Base-by-base conservation (phyloP, 2,888 invertebrate genomes). In the Sceliomorpha sp. region DNA sequence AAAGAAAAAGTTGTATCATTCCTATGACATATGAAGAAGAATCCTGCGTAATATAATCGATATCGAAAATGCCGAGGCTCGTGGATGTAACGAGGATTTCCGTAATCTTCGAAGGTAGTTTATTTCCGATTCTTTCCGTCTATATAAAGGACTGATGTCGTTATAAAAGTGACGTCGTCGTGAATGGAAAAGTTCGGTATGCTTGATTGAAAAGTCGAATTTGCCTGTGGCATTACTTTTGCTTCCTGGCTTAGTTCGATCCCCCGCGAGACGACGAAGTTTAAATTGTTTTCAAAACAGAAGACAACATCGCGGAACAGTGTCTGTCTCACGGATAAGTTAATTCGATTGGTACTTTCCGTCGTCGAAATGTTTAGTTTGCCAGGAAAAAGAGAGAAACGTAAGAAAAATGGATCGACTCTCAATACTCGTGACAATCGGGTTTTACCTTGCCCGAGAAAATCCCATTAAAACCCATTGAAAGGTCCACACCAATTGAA, bases 221-320 rank as follows among this genome's bases (percentile, higher is more conserved):
- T 20, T 20, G 20, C 20, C 5, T 4, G 20, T 20, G 20, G 5
- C 20, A 20, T 20, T 20, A 20, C 20, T 20, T 20, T 20, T 29
- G 29, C 29, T 29, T 8, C 8, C n/a, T 29, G 29, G 29, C 9
- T 29, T 7, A 29, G 29, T 29, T 29, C 9, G 29, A 29, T 29
- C 29, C 8, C 29, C 8, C 29, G 8, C 8, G 29, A 29, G 8
- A 29, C 29, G 8, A 9, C 29, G 2, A 29, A 29, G 29, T 29
- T 29, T 29, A 29, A 29, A 29, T 29, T 29, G 29, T 29, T n/a
- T 29, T 29, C 8, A 29, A 8, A 29, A 29, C 9, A 29, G 2
- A 9, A 29, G 8, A 29, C 8, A 29, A 29, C 29, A 5, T 3
- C 20, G 5, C 20, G 5, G n/a, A 20, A 20, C 5, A 20, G 3